Evolutionary conservation across 2,888 invertebrate genomes (phyloP).

Genomic region (Herminia tarsipennalis): DNA sequence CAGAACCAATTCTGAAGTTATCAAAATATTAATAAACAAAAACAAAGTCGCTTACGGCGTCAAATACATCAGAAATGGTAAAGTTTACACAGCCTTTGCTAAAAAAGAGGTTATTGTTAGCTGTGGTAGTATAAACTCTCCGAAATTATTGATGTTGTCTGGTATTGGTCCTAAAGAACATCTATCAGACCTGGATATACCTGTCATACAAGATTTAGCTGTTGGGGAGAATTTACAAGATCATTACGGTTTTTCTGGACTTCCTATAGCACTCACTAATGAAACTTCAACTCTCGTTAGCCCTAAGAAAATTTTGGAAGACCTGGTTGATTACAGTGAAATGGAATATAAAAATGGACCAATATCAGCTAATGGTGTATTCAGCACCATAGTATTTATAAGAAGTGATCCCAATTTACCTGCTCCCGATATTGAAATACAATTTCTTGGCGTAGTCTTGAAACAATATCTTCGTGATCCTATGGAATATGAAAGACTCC

Average conservation of each 20-base stretch:
- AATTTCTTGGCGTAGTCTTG: slow-evolving; percentile 76
- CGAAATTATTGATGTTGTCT: slow-evolving; percentile 63
- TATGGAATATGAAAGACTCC: slow-evolving; percentile 41
- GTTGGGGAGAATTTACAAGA: too few species aligned
- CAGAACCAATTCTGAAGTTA: slow-evolving; percentile 78
- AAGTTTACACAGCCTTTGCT: slow-evolving; percentile 50
- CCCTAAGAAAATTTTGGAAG: slow-evolving; percentile 62
- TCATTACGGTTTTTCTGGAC: slow-evolving; percentile 71
- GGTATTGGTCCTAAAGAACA: slow-evolving; percentile 59
- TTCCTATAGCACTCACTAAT: slow-evolving; percentile 82
- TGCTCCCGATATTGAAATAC: slow-evolving; percentile 88
- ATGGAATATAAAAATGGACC: slow-evolving; percentile 70
- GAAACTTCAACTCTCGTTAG: slow-evolving; percentile 73
- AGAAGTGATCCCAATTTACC: too few species aligned
- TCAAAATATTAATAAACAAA: slow-evolving; percentile 82
- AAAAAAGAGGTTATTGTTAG: slow-evolving; percentile 67
- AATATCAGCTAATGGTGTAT: slow-evolving; percentile 80
- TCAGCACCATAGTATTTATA: slow-evolving; percentile 84
- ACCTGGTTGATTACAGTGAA: slow-evolving; percentile 65
- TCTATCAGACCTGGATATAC: slow-evolving; percentile 52
- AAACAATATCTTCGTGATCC: slow-evolving; percentile 84
- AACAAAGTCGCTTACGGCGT: slow-evolving; percentile 60
- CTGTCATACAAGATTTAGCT: slow-evolving; percentile 56
- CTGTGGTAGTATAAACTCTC: slow-evolving; percentile 60
- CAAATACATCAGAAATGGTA: slow-evolving; percentile 47